phyloP scores from a whole-genome alignment of 2,113 vertebrate genomes.

The Pachypanchax playfairii region DNA sequence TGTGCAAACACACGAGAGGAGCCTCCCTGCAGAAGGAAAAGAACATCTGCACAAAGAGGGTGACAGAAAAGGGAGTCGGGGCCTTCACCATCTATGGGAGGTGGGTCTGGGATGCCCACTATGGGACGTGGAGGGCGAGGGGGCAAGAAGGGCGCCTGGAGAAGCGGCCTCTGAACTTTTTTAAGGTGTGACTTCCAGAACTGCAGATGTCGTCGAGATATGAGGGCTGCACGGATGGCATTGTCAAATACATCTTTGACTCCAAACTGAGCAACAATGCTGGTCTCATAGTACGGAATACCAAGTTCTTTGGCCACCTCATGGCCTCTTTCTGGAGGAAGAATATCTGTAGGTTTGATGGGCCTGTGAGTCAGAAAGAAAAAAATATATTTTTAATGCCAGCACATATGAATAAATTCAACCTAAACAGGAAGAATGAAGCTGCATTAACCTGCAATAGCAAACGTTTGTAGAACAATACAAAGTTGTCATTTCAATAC shows the following conservation, averaged over 20 bases:
- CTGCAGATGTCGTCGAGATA: constrained; percentile 89
- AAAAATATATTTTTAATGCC: neutral
- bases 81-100: constrained; percentile 72
- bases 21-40: constrained; percentile 84
- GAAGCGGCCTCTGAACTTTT: constrained; percentile 87
- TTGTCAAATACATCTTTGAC: constrained; percentile 94
- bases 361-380: constrained; percentile 75
- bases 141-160: constrained; percentile 88
- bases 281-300: constrained; percentile 91
- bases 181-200: constrained; percentile 94
- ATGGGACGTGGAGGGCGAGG: constrained; percentile 86
- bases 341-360: constrained; percentile 90
- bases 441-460: too few species aligned
- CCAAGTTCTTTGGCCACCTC: constrained; percentile 92
- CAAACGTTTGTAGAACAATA: too few species aligned
- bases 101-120: constrained; percentile 83
- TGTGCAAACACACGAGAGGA: constrained; percentile 84
- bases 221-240: constrained; percentile 89
- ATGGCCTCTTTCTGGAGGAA: constrained; percentile 87
- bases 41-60: constrained; percentile 85
- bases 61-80: constrained; percentile 83
- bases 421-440: neutral
- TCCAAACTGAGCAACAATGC: constrained; percentile 91
- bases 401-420: constrained; percentile 7
- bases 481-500: too few species aligned